Base-by-base conservation (phyloP, 30 jellyfish, hydroid and myxozoan genomes). In the Aurelia sp. region DNA sequence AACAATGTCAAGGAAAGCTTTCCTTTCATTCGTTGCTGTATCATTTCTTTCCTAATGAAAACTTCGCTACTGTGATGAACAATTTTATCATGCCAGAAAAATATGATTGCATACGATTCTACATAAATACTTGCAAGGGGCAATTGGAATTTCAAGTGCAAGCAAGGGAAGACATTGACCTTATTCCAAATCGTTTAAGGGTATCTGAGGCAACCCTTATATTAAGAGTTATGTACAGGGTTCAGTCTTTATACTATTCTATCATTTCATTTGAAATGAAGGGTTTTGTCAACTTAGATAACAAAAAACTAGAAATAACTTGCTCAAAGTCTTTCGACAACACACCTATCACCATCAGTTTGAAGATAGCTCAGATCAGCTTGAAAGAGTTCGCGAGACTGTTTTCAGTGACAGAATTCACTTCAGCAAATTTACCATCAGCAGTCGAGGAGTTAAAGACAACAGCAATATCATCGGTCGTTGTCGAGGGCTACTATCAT, bases 131-230 rank as follows among this genome's bases (percentile, higher is more conserved):
- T 37, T 87, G 97, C 85, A 76, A 87, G 59, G 96, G 84, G n/a
- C 70, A 76, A 18, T 57, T 92, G 35, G 87, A 90, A 18, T 87
- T 92, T 53, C 82, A 80, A 53, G 85, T 82, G 19, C 51, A 70
- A 21, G 90, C 96, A 12, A 77, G 96, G 61, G 98, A 92, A 69
- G 86, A 82, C 27, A 72, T 92, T 59, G 98, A 92, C 65, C 51
- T 92, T n/a, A 83, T 92, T 11, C 98, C 98, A 27, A 92, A 87
- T 57, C 85, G 90, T 8, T n/a, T 92, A 55, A 75, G 96, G 41
- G 69, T 88, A n/a, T 63, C 91, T 8, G 89, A 79, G 9, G 93
- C 95, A 51, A 81, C 53, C 31, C 61, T 87, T 60, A 23, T 63
- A 13, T 20, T 92, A 16, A 81, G 76, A 9, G 78, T 92, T 37